Evolutionary conservation across 2,113 vertebrate species (phyloP).

Genomic region (Diglossa brunneiventris): DNA sequence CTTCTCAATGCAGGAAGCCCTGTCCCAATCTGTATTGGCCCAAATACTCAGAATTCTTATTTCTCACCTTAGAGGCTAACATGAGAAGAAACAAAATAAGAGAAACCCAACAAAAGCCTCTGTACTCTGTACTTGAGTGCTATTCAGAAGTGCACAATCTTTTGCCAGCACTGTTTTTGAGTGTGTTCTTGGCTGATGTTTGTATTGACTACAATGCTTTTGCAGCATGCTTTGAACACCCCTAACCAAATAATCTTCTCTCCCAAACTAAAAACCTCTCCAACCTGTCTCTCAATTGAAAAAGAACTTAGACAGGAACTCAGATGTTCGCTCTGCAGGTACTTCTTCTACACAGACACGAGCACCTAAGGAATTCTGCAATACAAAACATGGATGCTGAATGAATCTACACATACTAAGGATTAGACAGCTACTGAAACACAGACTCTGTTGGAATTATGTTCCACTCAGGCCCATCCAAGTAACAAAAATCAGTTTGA

Average conservation of each 20-base stretch:
- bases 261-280: slow-evolving; percentile 1
- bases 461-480: neutral
- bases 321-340: slow-evolving; percentile 9
- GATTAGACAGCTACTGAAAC: slow-evolving; percentile 10
- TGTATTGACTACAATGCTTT: neutral
- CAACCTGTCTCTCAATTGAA: slow-evolving; percentile 44
- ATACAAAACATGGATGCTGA: slow-evolving; percentile 40
- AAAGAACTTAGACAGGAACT: slow-evolving; percentile 51
- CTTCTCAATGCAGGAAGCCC: neutral
- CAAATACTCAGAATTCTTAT: neutral
- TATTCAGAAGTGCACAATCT: neutral
- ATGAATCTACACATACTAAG: slow-evolving; percentile 14
- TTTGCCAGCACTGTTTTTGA: neutral
- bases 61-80: neutral
- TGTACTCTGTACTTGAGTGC: neutral
- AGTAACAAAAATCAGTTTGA: neutral
- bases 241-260: neutral
- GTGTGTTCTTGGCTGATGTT: neutral
- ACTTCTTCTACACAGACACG: slow-evolving; percentile 28
- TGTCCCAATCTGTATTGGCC: neutral
- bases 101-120: neutral
- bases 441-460: neutral
- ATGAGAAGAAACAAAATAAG: neutral
- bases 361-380: slow-evolving; percentile 56
- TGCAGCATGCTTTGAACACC: neutral